Base-by-base conservation (phyloP, 2,113 vertebrate species). In the Desmodus rotundus region DNA sequence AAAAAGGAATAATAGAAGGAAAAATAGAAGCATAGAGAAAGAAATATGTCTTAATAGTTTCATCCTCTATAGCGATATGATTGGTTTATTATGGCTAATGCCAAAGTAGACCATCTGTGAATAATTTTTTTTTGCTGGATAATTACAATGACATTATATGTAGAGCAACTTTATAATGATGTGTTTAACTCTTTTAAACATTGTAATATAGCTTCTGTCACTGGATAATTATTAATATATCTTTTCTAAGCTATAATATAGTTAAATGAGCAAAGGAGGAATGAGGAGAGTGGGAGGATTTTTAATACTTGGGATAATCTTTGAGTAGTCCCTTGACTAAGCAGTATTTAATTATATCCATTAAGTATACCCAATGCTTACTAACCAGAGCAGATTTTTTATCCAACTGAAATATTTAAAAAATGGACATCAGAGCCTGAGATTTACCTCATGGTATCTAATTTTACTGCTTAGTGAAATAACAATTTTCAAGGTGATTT, bases 331-430 rank as follows among this genome's bases (percentile, higher is more conserved):
- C 36, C 16, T 92, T 73, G 31, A 89, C 58, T 92, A 95, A 95
- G 41, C 56, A 87, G 38, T 85, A 67, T 85, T 95, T 87, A 96
- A 88, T 94, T 96, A 97, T 13, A 68, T 28, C 28, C 10, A 91
- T 93, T 97, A 92, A 96, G n/a, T 5, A 65, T 43, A 80, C 2
- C 20, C 5, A 81, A 2, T 80, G 22, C 33, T 61, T 87, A 41
- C 63, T 86, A 81, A 87, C 22, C 41, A 63, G 19, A 88, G 12
- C 2, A 92, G 10, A 93, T 81, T 61, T 77, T 95, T 90, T 82
- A 92, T 82, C 45, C 15, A 86, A 80, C 2, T 50, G n/a, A 96
- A 94, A 85, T 87, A 43, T 73, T 76, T 83, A 31, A 94, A 93
- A 89, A 96, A 70, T 70, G 36, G 6, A 81, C 24, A 92, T 12